Base-by-base conservation (phyloP, 2,113 vertebrate species). In the Pteronura brasiliensis region DNA sequence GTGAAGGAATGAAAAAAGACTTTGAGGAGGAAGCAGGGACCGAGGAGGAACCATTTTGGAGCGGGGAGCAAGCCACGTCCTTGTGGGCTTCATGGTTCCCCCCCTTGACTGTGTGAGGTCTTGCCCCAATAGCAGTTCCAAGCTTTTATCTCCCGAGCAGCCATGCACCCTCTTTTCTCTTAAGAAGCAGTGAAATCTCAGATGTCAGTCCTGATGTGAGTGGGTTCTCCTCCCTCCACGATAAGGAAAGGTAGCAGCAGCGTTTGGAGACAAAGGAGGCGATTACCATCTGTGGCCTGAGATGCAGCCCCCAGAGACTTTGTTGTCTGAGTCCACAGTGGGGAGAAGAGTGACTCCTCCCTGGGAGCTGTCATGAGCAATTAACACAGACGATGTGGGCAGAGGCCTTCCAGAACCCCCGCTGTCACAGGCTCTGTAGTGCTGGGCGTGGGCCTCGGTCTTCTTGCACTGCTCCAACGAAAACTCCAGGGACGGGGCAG, bases 1-100 rank as follows among this genome's bases (percentile, higher is more conserved):
- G 8, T 39, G n/a, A 29, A 36, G 20, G 31, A 44, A 39, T 10
- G 36, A 27, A 77, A 39, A 20, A 31, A 42, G 36, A 29, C 59
- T 17, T 34, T 34, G n/a, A n/a, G 42, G 18, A 55, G 27, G 10
- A 57, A 76, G 10, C 31, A 11, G 36, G 17, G 9, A 12, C 47
- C 44, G 3, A 17, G 0, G 7, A 27, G 2, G 4, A 20, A 23
- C 14, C 31, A 3, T 8, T 6, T 21, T 65, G 13, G 36, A 34
- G n/a, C 0, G 29, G 15, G 17, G 9, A 39, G 21, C 0, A 1
- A 42, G n/a, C 10, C 57, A 21, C 25, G 13, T 80, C 39, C n/a
- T 25, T 17, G 4, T 39, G 39, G 18, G 25, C 42, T 27, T 61
- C 34, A 27, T 25, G 8, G 31, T 49, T 29, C 1, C 59, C 63